Evolutionary conservation across 2,888 invertebrate species (phyloP).

Genomic region (Rhingia campestris): DNA sequence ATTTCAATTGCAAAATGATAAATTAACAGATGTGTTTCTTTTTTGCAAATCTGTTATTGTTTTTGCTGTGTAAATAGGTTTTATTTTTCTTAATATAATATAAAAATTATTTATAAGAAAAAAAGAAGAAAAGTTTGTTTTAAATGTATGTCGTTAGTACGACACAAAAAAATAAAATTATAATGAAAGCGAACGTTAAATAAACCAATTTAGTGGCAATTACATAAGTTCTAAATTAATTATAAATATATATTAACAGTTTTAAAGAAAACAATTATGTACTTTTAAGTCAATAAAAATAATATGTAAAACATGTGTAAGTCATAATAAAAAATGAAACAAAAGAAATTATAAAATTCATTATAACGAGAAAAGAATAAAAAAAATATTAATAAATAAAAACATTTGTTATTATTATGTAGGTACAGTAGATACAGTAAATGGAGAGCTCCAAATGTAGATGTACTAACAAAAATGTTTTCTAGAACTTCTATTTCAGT

Average conservation of each 20-base stretch:
- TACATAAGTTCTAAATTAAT: slow-evolving; percentile 72
- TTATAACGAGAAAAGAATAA: slow-evolving; percentile 52
- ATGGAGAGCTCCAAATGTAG: too few species aligned
- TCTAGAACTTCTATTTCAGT: too few species aligned
- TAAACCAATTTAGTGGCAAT: slow-evolving; percentile 68
- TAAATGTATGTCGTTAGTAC: slow-evolving; percentile 52
- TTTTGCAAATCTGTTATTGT: slow-evolving; percentile 26
- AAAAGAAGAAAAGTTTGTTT: slow-evolving; percentile 45
- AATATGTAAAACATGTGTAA: slow-evolving; percentile 72
- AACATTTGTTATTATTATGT: slow-evolving; percentile 9
- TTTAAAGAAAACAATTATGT: slow-evolving; percentile 46
- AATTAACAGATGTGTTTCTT: slow-evolving; percentile 20
- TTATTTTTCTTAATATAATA: slow-evolving; percentile 33
- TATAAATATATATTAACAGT: slow-evolving; percentile 67
- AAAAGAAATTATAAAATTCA: slow-evolving; percentile 58
- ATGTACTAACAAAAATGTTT: too few species aligned
- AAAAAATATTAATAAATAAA: slow-evolving; percentile 54
- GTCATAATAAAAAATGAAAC: slow-evolving; percentile 55
- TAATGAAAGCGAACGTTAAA: slow-evolving; percentile 43
- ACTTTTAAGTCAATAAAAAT: slow-evolving; percentile 54
- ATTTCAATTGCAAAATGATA: slow-evolving; percentile 23
- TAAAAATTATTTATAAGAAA: slow-evolving; percentile 28
- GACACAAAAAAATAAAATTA: slow-evolving; percentile 45
- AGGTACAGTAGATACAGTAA: background rate
- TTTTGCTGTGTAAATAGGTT: slow-evolving; percentile 62